These are phyloP conservation scores for Tenthredo notha DNA, from an alignment of 2,888 invertebrate species.

Conservation along the genomic window DNA sequence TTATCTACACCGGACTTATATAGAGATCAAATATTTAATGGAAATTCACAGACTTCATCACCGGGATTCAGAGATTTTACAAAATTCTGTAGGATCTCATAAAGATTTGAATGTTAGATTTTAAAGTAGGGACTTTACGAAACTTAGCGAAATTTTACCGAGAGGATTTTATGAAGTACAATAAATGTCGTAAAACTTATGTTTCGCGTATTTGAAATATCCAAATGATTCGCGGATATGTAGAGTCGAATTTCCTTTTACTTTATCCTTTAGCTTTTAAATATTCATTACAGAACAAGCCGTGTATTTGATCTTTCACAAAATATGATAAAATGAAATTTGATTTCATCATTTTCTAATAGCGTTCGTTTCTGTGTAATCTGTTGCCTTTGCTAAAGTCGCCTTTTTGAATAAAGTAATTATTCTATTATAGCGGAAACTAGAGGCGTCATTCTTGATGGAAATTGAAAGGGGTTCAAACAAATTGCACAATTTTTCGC, in stretches of 20 bases:
- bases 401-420: no score
- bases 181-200: neutral
- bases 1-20: neutral
- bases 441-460: no score
- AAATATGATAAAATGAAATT: neutral
- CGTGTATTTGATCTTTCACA: no score
- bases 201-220: neutral
- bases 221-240: neutral
- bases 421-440: no score
- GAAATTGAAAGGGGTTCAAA: neutral
- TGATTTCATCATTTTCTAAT: neutral
- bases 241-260: no score
- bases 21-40: neutral
- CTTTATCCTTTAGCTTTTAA: neutral
- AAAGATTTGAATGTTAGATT: neutral
- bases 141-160: neutral
- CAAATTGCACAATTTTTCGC: neutral
- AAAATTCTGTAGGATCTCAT: neutral
- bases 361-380: neutral
- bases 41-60: neutral
- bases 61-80: neutral
- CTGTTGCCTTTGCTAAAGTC: neutral
- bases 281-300: neutral
- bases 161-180: neutral
- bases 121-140: neutral